These are phyloP conservation scores for Lithobates sylvaticus DNA, from an alignment of 2,797 vertebrate species.

Conservation along the genomic window DNA sequence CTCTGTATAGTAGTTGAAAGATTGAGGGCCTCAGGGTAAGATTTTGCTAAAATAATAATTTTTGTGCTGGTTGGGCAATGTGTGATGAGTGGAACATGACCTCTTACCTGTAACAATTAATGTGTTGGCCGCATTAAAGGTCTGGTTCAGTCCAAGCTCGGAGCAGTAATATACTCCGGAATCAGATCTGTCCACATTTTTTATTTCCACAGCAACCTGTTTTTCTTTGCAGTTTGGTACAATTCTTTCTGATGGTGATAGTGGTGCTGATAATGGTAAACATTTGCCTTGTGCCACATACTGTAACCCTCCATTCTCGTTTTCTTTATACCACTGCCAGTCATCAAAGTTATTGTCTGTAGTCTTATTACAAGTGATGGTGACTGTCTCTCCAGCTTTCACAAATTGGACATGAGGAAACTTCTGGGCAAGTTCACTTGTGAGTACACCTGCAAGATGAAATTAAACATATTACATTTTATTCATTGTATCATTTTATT, in stretches of 20 bases:
- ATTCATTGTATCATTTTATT: too few species aligned
- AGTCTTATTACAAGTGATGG: not conserved
- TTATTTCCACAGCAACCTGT: not conserved
- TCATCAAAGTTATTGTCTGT: rapidly evolving
- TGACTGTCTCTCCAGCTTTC: not conserved
- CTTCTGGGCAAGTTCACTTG: not conserved
- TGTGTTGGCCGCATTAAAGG: conserved; percentile 1
- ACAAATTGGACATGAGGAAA: not conserved
- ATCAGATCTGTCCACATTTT: conserved; percentile 1
- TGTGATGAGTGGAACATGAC: too few species aligned
- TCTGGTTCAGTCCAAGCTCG: not conserved
- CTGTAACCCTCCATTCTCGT: not conserved
- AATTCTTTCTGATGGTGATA: not conserved
- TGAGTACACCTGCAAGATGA: not conserved
- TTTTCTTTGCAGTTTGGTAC: not conserved
- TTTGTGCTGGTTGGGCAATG: too few species aligned
- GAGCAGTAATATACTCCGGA: conserved; percentile 42
- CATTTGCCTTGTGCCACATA: not conserved
- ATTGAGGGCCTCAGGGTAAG: too few species aligned
- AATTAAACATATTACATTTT: too few species aligned
- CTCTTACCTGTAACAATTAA: conserved; percentile 36
- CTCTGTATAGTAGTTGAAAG: not conserved
- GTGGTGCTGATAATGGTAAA: not conserved
- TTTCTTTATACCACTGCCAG: conserved; percentile 26
- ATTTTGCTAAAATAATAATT: too few species aligned